Base-by-base conservation (phyloP, 2,113 vertebrate genomes). In the Urocolius indicus region DNA sequence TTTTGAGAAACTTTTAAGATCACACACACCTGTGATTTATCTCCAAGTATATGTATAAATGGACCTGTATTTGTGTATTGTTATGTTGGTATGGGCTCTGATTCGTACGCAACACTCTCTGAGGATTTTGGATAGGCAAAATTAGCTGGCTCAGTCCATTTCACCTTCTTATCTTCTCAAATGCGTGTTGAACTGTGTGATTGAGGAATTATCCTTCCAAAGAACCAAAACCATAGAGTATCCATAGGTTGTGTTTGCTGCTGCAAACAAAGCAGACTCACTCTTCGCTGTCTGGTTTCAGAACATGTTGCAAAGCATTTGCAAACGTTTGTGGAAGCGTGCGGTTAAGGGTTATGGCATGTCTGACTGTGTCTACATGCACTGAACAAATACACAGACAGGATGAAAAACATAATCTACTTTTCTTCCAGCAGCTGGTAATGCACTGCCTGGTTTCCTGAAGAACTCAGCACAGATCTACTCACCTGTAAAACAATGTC, bases 401-500 rank as follows among this genome's bases (percentile, higher is more conserved):
- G 69, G 80, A 87, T 77, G 43, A 41, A 14, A 76, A 76, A 87
- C 1, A 1, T 49, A 73, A 92, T 87, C 85, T 74, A 0, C 77
- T 92, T 94, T 59, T 73, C 84, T 81, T 81, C 77, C 96, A 92
- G 82, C 91, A 90, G 91, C 90, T 94, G 84, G 57, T 85, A 76
- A 38, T 32, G 46, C 65, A 69, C 74, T 48, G 23, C 65, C 55
- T 83, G 87, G 19, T 69, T 93, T 63, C 93, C 86, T 57, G 45
- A 89, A 87, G 68, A 79, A 68, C 73, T 55, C n/a, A 54, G 87
- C 57, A 69, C 96, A 77, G 69, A 74, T 68, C 94, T 89, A 80
- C 84, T 89, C 51, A 86, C 51, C 87, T 71, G 89, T 85, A 94
- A 96, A 97, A 98, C 97, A 95, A 99, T 99, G 99, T 97, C 97